Base-by-base conservation (phyloP, 2,797 vertebrate species). In the Cygnus olor region DNA sequence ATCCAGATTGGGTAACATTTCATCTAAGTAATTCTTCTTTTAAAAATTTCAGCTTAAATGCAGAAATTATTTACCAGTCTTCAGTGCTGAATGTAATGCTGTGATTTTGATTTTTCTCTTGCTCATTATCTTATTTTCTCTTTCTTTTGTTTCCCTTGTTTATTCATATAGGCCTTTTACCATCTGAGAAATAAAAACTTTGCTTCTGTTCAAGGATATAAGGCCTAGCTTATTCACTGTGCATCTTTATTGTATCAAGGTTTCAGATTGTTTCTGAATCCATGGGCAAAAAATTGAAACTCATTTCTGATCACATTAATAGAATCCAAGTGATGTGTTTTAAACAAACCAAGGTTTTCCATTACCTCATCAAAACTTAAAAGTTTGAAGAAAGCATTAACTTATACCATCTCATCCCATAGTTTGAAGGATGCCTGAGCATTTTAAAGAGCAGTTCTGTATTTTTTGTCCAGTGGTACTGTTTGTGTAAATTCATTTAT, bases 201-300 rank as follows among this genome's bases (percentile, higher is more conserved):
- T 98, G 98, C 96, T 99, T 99, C 99, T 99, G 99, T 98, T 99
- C 99, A 99, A 99, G 99, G 99, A 99, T 99, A 99, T 98, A 99
- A 99, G 99, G 98, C 98, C 97, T 96, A 97, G 94, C 93, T 97
- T 90, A 96, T 95, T 97, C 94, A 97, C 89, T 97, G 80, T 96
- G 90, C 98, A 90, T 95, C 94, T 97, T 96, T 89, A 89, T 74
- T 77, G 81, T 96, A 85, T 95, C 90, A 92, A 98, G 97, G 93
- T 90, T 96, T 97, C 97, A 93, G 93, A 97, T 95, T 80, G 47
- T 95, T 53, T 97, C 97, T 97, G 96, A 97, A 98, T 97, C 95
- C 89, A 44, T 88, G 96, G 96, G 95, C 96, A 97, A 97, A 96
- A 97, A 98, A 96, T 93, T 94, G 56, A 94, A 85, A 95, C 87